These are phyloP conservation scores for Tragulus kanchil DNA, from an alignment of 2,113 vertebrate species.

Conservation along the genomic window DNA sequence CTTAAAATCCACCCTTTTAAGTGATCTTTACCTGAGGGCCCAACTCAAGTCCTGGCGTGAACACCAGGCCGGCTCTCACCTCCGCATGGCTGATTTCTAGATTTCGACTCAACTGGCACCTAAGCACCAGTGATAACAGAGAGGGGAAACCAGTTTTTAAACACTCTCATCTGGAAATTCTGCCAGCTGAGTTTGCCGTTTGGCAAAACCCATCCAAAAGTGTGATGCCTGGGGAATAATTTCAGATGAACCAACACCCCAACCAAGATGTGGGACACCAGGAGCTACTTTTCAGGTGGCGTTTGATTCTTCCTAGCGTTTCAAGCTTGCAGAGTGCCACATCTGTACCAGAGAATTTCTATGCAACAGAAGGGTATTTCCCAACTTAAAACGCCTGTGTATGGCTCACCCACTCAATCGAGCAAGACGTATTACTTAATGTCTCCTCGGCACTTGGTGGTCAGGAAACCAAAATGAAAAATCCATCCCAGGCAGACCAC, in stretches of 20 bases:
- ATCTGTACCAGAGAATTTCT: background rate
- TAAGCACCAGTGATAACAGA: background rate
- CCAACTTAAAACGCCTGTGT: background rate
- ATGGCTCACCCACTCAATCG: no score
- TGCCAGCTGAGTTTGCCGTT: constrained; percentile 6
- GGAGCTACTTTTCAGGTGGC: background rate
- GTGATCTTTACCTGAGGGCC: no score
- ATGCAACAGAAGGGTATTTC: background rate
- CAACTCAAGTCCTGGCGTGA: constrained; percentile 58
- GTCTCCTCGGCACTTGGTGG: background rate
- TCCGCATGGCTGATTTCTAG: constrained; percentile 58
- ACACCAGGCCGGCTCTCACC: background rate
- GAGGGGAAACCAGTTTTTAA: constrained; percentile 72
- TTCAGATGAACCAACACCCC: background rate
- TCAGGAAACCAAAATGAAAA: background rate
- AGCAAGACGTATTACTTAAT: background rate
- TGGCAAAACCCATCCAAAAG: background rate
- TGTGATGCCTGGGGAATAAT: background rate
- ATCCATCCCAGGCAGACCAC: background rate
- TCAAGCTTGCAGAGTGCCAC: background rate
- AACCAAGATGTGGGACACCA: background rate
- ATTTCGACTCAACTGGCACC: background rate
- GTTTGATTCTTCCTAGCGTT: background rate
- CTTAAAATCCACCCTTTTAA: no score
- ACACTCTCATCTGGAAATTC: constrained; percentile 66